These are phyloP conservation scores for Pteronura brasiliensis DNA, from an alignment of 2,113 vertebrate species.

Conservation along the genomic window DNA sequence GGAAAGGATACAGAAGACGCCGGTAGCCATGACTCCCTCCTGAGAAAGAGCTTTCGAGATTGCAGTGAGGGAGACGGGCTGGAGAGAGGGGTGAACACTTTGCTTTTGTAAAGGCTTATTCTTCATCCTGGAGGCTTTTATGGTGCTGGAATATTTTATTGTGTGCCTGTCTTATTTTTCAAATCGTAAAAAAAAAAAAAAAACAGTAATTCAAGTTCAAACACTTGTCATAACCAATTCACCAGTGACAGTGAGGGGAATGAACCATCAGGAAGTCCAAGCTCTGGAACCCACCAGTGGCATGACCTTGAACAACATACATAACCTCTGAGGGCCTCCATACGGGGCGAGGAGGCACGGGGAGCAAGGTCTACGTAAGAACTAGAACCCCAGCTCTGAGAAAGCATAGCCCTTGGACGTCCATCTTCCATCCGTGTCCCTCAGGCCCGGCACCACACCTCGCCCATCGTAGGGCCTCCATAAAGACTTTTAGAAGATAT, in stretches of 20 bases:
- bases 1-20: background rate
- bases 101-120: background rate
- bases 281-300: background rate
- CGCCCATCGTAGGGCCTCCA: background rate
- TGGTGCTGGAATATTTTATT: background rate
- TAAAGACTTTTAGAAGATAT: background rate
- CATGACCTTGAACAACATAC: background rate
- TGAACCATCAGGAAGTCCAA: background rate
- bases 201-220: background rate
- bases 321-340: background rate
- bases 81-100: background rate
- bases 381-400: background rate
- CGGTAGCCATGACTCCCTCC: accelerated
- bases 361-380: background rate
- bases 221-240: background rate
- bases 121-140: background rate
- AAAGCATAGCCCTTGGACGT: background rate
- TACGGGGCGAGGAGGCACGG: background rate
- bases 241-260: background rate
- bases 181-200: background rate
- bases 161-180: background rate
- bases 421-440: background rate
- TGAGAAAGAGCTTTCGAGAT: background rate
- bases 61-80: too few relatives aligned
- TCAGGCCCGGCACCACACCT: background rate